These are phyloP conservation scores for Hirudo medicinalis DNA, from an alignment of 1,140 invertebrate genomes.

Conservation along the genomic window DNA sequence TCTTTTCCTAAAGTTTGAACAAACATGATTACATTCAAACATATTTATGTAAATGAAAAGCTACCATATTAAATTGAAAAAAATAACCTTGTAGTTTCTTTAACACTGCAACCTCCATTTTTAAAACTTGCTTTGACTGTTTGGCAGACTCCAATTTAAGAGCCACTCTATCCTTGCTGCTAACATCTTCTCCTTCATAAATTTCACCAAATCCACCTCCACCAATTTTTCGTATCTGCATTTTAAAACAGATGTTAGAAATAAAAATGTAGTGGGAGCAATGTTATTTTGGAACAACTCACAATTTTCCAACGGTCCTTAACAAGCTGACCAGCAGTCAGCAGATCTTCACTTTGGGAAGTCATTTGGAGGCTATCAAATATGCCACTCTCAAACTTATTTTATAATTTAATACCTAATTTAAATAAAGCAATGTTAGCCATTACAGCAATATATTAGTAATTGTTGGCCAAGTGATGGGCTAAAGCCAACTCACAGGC, in stretches of 20 bases:
- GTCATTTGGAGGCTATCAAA: not conserved
- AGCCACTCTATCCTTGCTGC: slow-evolving; percentile 89
- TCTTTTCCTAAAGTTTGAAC: slow-evolving; percentile 57
- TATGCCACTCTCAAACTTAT: no score
- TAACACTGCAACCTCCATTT: slow-evolving; percentile 98
- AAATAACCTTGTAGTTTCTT: slow-evolving; percentile 64
- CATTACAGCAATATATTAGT: no score
- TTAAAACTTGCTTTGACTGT: slow-evolving; percentile 97
- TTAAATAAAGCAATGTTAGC: no score
- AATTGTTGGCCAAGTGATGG: no score
- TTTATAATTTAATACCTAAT: no score
- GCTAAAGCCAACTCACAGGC: no score
- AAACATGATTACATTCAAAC: not conserved
- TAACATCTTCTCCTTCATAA: slow-evolving; percentile 90
- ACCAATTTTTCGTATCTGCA: slow-evolving; percentile 51
- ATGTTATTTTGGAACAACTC: slow-evolving; percentile 33
- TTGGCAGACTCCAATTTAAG: slow-evolving; percentile 94
- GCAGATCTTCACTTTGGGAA: slow-evolving; percentile 59
- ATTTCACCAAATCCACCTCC: slow-evolving; percentile 99
- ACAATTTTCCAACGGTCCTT: slow-evolving; percentile 96
- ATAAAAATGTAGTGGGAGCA: not conserved
- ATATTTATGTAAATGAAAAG: not conserved
- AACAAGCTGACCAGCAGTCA: slow-evolving; percentile 87
- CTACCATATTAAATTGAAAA: not conserved
- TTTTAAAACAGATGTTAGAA: not conserved